Evolutionary conservation across 1,140 invertebrate species (phyloP), one percentile per base, ranked within the genome.

Genomic region (Grapholita molesta): DNA sequence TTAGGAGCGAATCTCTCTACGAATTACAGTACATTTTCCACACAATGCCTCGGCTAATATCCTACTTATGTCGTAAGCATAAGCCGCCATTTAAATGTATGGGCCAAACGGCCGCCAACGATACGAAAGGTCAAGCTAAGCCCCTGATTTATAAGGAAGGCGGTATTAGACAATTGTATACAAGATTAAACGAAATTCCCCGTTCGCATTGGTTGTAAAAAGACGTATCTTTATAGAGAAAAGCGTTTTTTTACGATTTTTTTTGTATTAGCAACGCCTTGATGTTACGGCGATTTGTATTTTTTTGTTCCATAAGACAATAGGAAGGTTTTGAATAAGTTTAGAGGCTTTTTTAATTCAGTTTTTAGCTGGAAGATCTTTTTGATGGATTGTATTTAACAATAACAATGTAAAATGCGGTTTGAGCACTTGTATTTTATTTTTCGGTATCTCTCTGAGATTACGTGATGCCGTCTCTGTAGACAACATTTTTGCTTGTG

Each of bases 101-200:
- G 24, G n/a, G 9, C 12, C 53, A 57, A 25, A 23, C 11, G 53
- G 21, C 24, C 53, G 23, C 11, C 24, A 25, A n/a, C 24, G 53
- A 28, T 9, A 57, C 53, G 24, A 57, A 57, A 48, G 64, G 64
- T 30, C 67, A 73, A 69, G 70, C 66, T 70, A 69, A 70, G 72
- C 77, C 74, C 73, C 79, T 84, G 80, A 84, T 84, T 83, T 84
- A 84, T 83, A 71, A 71, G 76, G 77, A 74, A 79, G 79, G 78
- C 76, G 75, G 79, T 81, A 84, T 82, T 80, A 84, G 78, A 79
- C 82, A 84, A 84, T 84, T 84, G 80, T 79, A 71, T 76, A 61
- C 68, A 78, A 81, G 82, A 84, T 84, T 82, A 84, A 84, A 57
- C 53, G 53, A 28, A 57, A 57, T 57, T 57, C 53, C 11, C 53